Base-by-base conservation (phyloP, 2,113 vertebrate genomes). In the Grammomys dolichurus region DNA sequence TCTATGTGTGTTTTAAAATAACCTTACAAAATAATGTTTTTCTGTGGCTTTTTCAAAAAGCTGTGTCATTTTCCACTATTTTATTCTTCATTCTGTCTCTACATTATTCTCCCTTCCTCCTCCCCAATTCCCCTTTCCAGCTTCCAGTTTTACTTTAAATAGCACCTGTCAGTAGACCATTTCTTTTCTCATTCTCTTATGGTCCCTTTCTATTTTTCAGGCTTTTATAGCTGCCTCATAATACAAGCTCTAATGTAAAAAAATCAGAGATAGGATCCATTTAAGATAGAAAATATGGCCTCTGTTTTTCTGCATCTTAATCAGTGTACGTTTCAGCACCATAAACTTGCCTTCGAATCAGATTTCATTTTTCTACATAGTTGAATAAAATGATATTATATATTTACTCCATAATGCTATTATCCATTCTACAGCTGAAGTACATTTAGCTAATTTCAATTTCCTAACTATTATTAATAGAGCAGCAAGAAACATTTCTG, bases 81-180 rank as follows among this genome's bases (percentile, higher is more conserved):
- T 40, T 3, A 13, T 13, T 24, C 51, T 22, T 81, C 51, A 58
- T 24, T 84, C 12, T 28, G 12, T 33, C 81, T 43, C 12, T 60
- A 24, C 7, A 43, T 60, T 58, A 14, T 9, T 6, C 24, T 84
- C 4, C 58, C 20, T 7, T 60, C 2, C 33, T 36, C 19, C 11
- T 43, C 1, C 1, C 1, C 36, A 40, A 3, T 28, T 26, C 3
- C 20, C 20, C 81, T 1, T 16, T 1, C 6, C 24, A 28, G 24
- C 24, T 84, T 63, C n/a, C 40, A 58, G 46, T 9, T 85, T 3
- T 85, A 1, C 13, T 14, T 63, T 43, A 31, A 7, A 65, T 46
- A 31, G 26, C 8, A 46, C n/a, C n/a, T 46, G 4, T 19, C n/a
- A 46, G 24, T 46, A 63, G 14, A 43, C 0, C n/a, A 43, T 26